Percentiles rank a stretch among this genome's conserved stretches.
Evolutionary conservation across 1,140 invertebrate genomes (phyloP).

Genomic region (Argopecten irradians): DNA sequence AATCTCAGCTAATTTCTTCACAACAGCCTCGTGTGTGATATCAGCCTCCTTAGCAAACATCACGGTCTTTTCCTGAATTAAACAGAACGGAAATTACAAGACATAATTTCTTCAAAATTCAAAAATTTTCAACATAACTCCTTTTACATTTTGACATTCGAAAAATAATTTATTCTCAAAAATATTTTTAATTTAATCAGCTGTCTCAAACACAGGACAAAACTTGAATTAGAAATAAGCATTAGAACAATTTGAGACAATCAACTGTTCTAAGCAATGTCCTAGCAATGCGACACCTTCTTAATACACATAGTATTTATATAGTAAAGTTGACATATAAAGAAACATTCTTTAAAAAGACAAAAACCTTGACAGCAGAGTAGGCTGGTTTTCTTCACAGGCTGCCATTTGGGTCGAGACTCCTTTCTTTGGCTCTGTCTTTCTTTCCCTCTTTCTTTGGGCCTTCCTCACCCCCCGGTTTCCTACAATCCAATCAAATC

Average conservation of each 20-base stretch:
- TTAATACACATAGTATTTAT: no score
- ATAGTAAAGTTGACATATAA: not conserved
- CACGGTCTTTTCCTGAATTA: slow-evolving; percentile 84
- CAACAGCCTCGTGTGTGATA: slow-evolving; percentile 91
- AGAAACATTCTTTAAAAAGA: slow-evolving; percentile 9
- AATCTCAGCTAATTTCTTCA: slow-evolving; percentile 97
- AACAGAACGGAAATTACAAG: slow-evolving; percentile 35
- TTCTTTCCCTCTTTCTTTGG: slow-evolving; percentile 69
- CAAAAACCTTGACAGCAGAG: not conserved
- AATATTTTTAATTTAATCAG: not conserved
- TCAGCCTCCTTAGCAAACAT: slow-evolving; percentile 99
- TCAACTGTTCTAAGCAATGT: no score
- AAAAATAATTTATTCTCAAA: not conserved
- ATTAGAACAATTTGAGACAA: no score
- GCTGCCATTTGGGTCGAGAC: not conserved
- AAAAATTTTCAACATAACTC: not conserved
- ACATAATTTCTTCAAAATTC: not conserved
- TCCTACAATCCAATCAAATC: slow-evolving; percentile 53
- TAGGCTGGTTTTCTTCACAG: not conserved
- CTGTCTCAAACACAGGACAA: no score
- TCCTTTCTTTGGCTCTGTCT: slow-evolving; percentile 73
- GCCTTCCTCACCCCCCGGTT: slow-evolving; percentile 53
- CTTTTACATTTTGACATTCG: not conserved
- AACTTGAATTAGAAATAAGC: no score
- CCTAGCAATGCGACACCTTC: no score